A percentile compares a stretch with the other conserved stretches of the same genome.
Conservation (phyloP, 2,888 invertebrate genomes). For the Phymatocera aterrima region DNA sequence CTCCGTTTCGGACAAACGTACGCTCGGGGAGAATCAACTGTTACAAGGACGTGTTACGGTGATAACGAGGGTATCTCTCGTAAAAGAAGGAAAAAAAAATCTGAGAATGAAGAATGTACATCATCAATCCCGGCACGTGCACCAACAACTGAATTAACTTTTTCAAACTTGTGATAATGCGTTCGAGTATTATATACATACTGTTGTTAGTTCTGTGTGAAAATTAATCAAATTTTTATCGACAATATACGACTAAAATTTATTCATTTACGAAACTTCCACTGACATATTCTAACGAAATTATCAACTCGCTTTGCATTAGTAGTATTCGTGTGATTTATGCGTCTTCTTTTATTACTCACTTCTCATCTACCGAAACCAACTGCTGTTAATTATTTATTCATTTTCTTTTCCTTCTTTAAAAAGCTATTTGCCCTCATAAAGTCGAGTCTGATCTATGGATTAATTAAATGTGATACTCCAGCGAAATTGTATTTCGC, state of each 20-base stretch:
- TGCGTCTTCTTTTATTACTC: neutral
- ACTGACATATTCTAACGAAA: neutral
- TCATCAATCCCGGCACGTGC: slow-evolving; percentile 20
- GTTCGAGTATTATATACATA: too few species aligned
- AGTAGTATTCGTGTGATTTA: neutral
- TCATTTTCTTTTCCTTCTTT: too few species aligned
- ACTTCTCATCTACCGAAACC: neutral
- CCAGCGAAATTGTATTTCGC: neutral
- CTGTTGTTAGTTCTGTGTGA: neutral
- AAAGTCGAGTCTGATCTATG: neutral
- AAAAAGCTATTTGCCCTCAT: neutral
- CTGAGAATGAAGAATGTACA: neutral
- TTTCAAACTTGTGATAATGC: neutral
- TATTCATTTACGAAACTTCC: neutral
- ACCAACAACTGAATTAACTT: neutral
- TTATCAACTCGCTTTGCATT: neutral
- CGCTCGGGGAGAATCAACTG: neutral
- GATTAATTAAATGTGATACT: slow-evolving; percentile 10
- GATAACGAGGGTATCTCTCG: neutral
- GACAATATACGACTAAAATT: neutral
- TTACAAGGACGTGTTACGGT: neutral
- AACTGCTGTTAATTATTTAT: neutral
- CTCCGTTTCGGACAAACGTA: neutral
- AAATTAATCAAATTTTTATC: neutral
- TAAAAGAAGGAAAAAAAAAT: neutral